Evolutionary conservation across 2,888 invertebrate species (phyloP), one percentile per base, ranked within the genome.

Genomic region (Clanis bilineata): DNA sequence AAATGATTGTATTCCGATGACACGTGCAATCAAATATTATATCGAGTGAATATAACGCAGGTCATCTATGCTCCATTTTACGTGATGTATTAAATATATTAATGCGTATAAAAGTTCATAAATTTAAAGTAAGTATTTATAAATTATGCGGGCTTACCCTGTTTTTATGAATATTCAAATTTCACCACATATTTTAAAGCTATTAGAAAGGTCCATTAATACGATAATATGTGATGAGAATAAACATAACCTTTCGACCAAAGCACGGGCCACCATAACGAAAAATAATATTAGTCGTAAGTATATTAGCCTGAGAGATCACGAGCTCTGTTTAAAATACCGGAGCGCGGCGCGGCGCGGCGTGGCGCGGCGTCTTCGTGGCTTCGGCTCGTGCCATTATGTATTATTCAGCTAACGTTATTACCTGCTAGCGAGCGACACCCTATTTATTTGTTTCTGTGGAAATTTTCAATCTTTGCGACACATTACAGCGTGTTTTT

Each of bases 321-420:
- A 32, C 18, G 51, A 18, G 6, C 28, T 5, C 32, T 51, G 18
- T 18, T 21, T 51, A 9, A 44, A 51, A 47, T 12, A 25, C 6
- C 23, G n/a, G 38, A 38, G 38, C 45, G 12, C 25, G 44, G 12
- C 6, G 15, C 22, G 51, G 28, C 15, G 47, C 4, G n/a, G 47
- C 15, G 25, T 4, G 28, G 44, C 18, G 51, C 9, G 7, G n/a
- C 25, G 47, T 23, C 9, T 25, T 25, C 7, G 39, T n/a, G 3
- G 39, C 39, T 5, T 18, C 32, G 12, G 22, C 22, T 32, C 51
- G 32, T 28, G 32, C 41, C n/a, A 41, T 51, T 28, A 32, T 51
- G 51, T 51, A 51, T 51, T 32, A 51, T 51, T 51, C 32, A 51
- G 51, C 18, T 51, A 18, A 51, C 28, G 51, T 51, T 32, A 51